These are phyloP conservation scores for Drosophila parthenogenetica DNA, from an alignment of 2,888 invertebrate genomes.

Conservation along the genomic window DNA sequence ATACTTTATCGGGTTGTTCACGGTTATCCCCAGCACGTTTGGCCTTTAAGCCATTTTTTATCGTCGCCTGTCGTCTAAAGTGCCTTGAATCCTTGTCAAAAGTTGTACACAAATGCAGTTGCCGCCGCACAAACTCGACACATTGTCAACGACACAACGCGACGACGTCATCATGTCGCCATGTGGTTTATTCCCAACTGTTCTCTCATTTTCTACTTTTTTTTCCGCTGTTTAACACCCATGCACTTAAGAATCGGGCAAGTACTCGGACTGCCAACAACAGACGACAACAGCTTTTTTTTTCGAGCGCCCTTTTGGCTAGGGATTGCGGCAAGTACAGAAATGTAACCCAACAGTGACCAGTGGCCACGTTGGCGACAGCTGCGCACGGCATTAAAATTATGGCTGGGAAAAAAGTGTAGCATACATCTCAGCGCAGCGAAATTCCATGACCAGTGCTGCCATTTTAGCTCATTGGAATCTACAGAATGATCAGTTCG, in stretches of 20 bases:
- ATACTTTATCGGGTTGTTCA: not conserved
- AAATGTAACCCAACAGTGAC: slow-evolving; percentile 34
- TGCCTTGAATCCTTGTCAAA: slow-evolving; percentile 52
- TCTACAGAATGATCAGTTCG: too few relatives aligned
- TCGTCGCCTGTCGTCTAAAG: slow-evolving; percentile 16
- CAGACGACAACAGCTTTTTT: slow-evolving; percentile 34
- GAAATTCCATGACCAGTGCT: slow-evolving; percentile 24
- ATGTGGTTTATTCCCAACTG: not conserved
- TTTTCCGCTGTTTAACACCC: slow-evolving; percentile 20
- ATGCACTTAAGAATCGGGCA: slow-evolving; percentile 28
- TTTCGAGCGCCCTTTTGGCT: slow-evolving; percentile 6
- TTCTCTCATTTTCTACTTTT: not conserved
- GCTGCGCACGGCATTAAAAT: slow-evolving; percentile 42
- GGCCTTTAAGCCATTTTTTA: slow-evolving; percentile 1
- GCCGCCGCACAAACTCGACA: slow-evolving; percentile 35
- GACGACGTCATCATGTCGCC: slow-evolving; percentile 14
- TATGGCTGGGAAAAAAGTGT: slow-evolving; percentile 26
- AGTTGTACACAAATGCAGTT: slow-evolving; percentile 44
- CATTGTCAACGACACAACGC: slow-evolving; percentile 33
- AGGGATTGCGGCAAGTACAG: not conserved
- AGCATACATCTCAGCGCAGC: slow-evolving; percentile 28
- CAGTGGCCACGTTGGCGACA: slow-evolving; percentile 36
- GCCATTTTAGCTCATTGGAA: too few relatives aligned
- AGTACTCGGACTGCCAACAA: slow-evolving; percentile 27
- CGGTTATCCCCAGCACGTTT: slow-evolving; percentile 15